Conservation (phyloP, 2,797 vertebrate genomes). For the Tragopan temminckii region DNA sequence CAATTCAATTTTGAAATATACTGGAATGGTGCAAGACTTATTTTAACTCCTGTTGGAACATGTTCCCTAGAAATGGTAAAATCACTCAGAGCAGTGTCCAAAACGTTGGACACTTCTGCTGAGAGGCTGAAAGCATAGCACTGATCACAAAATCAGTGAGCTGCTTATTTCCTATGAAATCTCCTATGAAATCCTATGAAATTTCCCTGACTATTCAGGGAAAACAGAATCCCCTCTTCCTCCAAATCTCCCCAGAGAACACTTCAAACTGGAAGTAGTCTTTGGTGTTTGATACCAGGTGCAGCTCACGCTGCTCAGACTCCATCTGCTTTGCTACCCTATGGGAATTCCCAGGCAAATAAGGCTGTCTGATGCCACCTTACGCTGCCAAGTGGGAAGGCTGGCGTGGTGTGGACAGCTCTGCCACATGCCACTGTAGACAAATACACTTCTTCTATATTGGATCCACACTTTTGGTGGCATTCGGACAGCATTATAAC, state of each 20-base stretch:
- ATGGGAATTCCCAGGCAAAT: not conserved
- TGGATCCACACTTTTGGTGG: not conserved
- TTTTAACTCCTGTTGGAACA: not conserved
- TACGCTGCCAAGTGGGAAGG: not conserved
- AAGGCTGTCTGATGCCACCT: rapidly evolving
- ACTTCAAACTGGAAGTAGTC: not conserved
- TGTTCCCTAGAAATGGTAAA: not conserved
- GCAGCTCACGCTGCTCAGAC: not conserved
- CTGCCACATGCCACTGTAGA: not conserved
- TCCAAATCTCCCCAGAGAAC: not conserved
- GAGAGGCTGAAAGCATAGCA: not conserved
- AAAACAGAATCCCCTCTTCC: not conserved
- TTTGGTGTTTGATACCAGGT: not conserved
- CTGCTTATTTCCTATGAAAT: not conserved
- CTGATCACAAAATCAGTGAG: not conserved
- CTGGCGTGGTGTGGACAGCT: rapidly evolving
- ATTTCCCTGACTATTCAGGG: not conserved
- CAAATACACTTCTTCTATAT: not conserved
- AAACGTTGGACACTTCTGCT: not conserved
- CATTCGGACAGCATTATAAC: not conserved
- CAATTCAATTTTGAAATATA: not conserved
- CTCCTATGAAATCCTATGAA: no score
- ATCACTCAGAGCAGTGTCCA: not conserved
- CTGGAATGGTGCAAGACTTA: not conserved
- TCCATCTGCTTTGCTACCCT: not conserved